A percentile compares a stretch with the other conserved stretches of the same genome.
phyloP scores from a whole-genome alignment of 1,140 invertebrate genomes.

The Anoplophora glabripennis region DNA sequence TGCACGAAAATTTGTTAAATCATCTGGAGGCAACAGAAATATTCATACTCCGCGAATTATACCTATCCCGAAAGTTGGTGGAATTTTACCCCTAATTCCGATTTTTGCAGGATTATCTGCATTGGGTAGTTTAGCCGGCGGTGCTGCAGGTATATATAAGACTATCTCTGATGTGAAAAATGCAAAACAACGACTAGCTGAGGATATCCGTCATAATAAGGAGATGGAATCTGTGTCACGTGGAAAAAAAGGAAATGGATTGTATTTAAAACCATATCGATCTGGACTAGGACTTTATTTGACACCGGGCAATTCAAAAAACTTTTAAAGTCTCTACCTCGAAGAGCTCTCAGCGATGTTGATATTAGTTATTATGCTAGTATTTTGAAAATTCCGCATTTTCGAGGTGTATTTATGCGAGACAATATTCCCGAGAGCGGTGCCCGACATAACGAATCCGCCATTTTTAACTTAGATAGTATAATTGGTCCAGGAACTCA shows the following conservation, averaged over 20 bases:
- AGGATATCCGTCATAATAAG: constrained; percentile 42
- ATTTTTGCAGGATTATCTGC: constrained; percentile 46
- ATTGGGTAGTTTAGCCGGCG: constrained; percentile 33
- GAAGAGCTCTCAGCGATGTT: constrained; percentile 28
- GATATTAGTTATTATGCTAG: too few species aligned
- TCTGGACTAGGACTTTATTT: not conserved
- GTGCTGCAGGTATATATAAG: constrained; percentile 41
- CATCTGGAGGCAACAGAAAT: constrained; percentile 11
- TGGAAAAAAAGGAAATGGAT: constrained; percentile 35
- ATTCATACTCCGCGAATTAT: constrained; percentile 37
- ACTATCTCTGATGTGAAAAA: constrained; percentile 35
- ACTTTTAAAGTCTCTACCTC: constrained; percentile 29
- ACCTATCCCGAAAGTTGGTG: constrained; percentile 43
- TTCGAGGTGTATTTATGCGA: too few species aligned
- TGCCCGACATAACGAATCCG: constrained; percentile 35
- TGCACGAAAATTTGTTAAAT: too few species aligned
- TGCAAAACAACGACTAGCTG: constrained; percentile 35
- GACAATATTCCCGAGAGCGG: constrained; percentile 35
- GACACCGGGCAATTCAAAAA: constrained; percentile 23
- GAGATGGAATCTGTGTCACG: constrained; percentile 40
- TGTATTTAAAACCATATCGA: constrained; percentile 36
- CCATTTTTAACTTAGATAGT: constrained; percentile 38
- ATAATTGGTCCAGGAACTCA: constrained; percentile 38
- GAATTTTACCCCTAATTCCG: constrained; percentile 43
- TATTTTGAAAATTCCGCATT: too few species aligned